Conservation (phyloP, 2,888 invertebrate genomes). For the Lysandra coridon region DNA sequence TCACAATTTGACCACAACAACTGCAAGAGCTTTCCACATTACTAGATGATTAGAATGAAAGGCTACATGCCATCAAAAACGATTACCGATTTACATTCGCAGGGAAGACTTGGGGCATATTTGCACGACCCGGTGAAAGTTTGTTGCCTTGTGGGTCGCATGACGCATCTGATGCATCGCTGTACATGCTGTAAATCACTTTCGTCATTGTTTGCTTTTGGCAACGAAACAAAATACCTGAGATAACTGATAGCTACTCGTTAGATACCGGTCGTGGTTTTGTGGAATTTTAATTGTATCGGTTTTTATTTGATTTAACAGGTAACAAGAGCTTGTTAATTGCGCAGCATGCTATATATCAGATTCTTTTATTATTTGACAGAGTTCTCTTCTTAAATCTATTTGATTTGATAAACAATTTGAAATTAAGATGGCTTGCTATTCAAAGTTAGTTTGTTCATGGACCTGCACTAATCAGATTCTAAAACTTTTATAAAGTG, state of each 20-base stretch:
- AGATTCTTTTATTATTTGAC: neutral
- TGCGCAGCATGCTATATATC: neutral
- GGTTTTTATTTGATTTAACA: neutral
- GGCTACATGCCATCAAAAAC: neutral
- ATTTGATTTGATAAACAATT: neutral
- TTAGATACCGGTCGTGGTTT: neutral
- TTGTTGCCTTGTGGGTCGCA: conserved; percentile 19
- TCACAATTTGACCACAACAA: neutral
- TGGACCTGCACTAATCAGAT: neutral
- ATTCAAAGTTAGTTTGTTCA: too few relatives aligned
- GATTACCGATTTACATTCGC: neutral
- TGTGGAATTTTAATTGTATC: conserved; percentile 9
- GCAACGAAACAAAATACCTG: conserved; percentile 25
- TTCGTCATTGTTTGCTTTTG: conserved; percentile 15
- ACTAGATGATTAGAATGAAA: neutral
- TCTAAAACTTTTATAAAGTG: neutral
- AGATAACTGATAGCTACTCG: neutral
- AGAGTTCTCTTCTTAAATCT: too few relatives aligned
- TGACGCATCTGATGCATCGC: neutral
- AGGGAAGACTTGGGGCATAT: neutral
- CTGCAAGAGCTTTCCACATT: neutral
- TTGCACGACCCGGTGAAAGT: conserved; percentile 27
- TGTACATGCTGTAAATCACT: conserved; percentile 1
- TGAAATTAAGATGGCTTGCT: too few relatives aligned
- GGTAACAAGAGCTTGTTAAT: neutral